phyloP scores from a whole-genome alignment of 2,797 vertebrate genomes.

The Vipera ursinii region DNA sequence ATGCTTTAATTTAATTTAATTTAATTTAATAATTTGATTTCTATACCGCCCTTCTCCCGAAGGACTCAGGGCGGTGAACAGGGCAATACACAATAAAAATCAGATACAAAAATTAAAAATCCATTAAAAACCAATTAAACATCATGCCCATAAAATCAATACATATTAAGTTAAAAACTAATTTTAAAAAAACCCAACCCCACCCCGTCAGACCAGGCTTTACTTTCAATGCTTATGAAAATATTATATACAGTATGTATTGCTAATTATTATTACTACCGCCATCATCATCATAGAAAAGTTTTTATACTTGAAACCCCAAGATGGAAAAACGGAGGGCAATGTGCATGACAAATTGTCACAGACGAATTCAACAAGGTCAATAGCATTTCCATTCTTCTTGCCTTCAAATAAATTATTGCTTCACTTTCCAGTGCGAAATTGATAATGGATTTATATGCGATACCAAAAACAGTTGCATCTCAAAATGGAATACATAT shows the following conservation, averaged over 20 bases:
- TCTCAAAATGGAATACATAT: conserved; percentile 8
- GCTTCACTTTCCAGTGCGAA: conserved; percentile 17
- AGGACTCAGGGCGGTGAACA: too few relatives aligned
- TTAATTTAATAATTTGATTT: too few relatives aligned
- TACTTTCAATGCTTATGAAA: neutral
- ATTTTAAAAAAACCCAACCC: too few relatives aligned
- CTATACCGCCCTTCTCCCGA: too few relatives aligned
- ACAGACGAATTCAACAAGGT: conserved; percentile 1
- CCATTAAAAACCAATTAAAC: too few relatives aligned
- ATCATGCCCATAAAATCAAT: too few relatives aligned
- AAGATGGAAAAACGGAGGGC: neutral
- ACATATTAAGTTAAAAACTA: too few relatives aligned
- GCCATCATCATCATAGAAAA: neutral
- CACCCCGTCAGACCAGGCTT: too few relatives aligned
- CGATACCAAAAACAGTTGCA: neutral
- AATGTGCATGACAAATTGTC: neutral
- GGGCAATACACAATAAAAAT: too few relatives aligned
- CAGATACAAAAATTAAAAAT: too few relatives aligned
- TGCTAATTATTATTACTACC: conserved; percentile 23
- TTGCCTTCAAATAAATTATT: conserved; percentile 32
- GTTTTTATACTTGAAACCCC: neutral
- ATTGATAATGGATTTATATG: conserved; percentile 9
- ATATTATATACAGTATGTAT: neutral
- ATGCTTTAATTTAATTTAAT: too few relatives aligned
- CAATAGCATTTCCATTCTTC: conserved; percentile 1